A percentile compares a stretch with the other conserved stretches of the same genome.
Evolutionary conservation across 1,140 invertebrate genomes (phyloP).

Genomic region (Geopemphigus sp.): DNA sequence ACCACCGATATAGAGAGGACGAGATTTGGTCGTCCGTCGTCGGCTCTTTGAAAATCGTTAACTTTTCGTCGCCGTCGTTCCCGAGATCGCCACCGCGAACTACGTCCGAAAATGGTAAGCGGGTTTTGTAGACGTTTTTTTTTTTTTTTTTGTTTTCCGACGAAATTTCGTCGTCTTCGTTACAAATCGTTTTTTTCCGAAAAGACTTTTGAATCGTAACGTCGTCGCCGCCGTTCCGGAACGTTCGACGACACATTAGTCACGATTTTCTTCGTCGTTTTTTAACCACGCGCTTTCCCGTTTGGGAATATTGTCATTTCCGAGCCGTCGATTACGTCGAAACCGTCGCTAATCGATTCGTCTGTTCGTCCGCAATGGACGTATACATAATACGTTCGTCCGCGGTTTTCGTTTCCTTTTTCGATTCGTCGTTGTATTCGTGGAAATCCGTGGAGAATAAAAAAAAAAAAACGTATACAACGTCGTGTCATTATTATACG

Average conservation of each 20-base stretch:
- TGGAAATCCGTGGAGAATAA: not conserved
- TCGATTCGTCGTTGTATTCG: not conserved
- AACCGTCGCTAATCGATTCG: slow-evolving; percentile 48
- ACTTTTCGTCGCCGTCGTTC: too few relatives aligned
- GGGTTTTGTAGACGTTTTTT: too few relatives aligned
- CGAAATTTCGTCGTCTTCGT: too few relatives aligned
- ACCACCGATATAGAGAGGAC: too few relatives aligned
- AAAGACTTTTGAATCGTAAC: not conserved
- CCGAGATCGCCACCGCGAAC: not conserved
- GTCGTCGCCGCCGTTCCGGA: slow-evolving; percentile 14
- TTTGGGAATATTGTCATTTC: slow-evolving; percentile 28
- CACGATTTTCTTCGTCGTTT: slow-evolving; percentile 16
- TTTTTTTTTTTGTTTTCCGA: not conserved
- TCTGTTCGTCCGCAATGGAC: not conserved
- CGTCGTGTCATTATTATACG: too few relatives aligned
- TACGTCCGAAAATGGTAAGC: slow-evolving; percentile 6
- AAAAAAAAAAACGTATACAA: too few relatives aligned
- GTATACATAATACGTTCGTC: not conserved
- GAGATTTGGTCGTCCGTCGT: too few relatives aligned
- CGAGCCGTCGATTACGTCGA: not conserved
- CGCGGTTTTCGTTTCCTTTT: slow-evolving; percentile 16
- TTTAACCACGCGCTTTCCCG: slow-evolving; percentile 11
- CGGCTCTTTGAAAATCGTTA: too few relatives aligned
- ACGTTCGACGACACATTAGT: slow-evolving; percentile 17
- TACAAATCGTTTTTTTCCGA: not conserved